phyloP scores from a whole-genome alignment of 2,888 invertebrate species.

The Caenorhabditis macrosperma region DNA sequence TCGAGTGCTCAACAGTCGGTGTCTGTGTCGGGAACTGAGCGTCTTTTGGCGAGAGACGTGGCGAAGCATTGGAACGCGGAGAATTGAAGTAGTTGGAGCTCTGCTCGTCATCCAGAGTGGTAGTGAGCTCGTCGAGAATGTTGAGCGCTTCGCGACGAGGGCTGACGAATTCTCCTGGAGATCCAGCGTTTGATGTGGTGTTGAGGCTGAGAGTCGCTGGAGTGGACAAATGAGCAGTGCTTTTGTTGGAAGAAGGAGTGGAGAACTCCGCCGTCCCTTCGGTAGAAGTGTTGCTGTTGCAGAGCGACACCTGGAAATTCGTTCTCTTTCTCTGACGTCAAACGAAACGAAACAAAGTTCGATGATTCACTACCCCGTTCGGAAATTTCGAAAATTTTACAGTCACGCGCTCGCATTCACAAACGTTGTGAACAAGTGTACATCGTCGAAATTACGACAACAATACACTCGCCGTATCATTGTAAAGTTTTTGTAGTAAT shows the following conservation, averaged over 20 bases:
- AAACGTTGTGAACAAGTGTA: constrained; percentile 1
- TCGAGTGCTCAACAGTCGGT: constrained; percentile 22
- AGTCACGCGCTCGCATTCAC: background rate
- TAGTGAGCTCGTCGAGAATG: constrained; percentile 77
- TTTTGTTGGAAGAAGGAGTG: constrained; percentile 32
- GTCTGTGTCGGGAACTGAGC: background rate
- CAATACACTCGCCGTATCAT: no score
- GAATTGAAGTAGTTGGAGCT: constrained; percentile 38
- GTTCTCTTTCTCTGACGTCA: background rate
- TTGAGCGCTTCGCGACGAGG: constrained; percentile 74
- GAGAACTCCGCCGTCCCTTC: constrained; percentile 33
- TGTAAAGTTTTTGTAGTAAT: constrained; percentile 1
- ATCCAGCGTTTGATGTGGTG: constrained; percentile 19
- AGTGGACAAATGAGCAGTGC: constrained; percentile 19
- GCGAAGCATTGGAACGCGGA: constrained; percentile 19
- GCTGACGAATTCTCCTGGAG: constrained; percentile 45
- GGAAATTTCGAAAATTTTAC: background rate
- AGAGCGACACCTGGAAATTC: constrained; percentile 41
- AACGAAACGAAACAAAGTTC: background rate
- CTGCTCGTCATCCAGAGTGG: constrained; percentile 70
- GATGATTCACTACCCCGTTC: background rate
- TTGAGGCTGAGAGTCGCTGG: constrained; percentile 38
- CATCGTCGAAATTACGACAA: background rate
- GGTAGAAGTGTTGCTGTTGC: constrained; percentile 47
- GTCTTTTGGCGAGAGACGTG: constrained; percentile 19